Conservation (phyloP, 2,113 vertebrate genomes). For the Urocynchramus pylzowi region DNA sequence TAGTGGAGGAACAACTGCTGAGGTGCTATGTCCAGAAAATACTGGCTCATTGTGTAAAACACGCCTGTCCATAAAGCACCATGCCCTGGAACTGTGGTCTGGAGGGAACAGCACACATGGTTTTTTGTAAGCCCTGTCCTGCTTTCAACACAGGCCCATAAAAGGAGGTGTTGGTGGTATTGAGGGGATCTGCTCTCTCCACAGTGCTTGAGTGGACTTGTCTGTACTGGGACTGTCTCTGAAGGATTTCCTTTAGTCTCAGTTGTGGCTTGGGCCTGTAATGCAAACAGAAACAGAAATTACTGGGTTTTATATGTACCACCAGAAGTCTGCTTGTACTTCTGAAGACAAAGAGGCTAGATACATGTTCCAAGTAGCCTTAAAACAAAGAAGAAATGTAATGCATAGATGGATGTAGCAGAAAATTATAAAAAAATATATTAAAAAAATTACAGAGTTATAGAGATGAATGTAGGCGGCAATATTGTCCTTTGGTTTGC, state of each 20-base stretch:
- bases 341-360: neutral
- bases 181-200: neutral
- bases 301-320: neutral
- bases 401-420: neutral
- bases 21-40: neutral
- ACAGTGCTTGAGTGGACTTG: neutral
- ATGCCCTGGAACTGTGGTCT: neutral
- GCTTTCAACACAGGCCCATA: neutral
- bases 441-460: neutral
- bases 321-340: neutral
- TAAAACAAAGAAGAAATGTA: neutral
- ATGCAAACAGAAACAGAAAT: neutral
- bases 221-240: neutral
- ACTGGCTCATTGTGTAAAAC: neutral
- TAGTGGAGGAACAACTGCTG: neutral
- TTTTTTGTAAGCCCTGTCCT: neutral
- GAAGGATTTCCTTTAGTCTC: neutral
- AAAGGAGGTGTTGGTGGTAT: neutral
- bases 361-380: neutral
- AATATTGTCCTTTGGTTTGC: neutral
- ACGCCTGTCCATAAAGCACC: neutral
- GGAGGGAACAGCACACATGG: accelerated
- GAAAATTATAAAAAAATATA: neutral
- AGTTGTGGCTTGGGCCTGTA: neutral
- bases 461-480: neutral